Base-by-base conservation (phyloP, 2,888 invertebrate genomes). In the Coenonympha glycerion region DNA sequence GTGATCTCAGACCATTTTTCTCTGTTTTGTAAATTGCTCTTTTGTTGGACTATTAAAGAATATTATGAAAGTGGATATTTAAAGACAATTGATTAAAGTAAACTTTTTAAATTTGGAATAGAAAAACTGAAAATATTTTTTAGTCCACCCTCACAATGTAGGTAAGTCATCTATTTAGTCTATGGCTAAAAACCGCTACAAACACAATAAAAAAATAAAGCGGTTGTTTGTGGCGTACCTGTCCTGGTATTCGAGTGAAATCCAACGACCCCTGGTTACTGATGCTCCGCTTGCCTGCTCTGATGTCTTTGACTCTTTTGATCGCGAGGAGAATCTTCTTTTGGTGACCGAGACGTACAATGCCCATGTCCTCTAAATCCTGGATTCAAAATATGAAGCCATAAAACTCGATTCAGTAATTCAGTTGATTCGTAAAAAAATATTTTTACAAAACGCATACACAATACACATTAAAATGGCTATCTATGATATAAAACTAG, bases 281-380 rank as follows among this genome's bases (percentile, higher is more conserved):
- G 79, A 81, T 90, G 82, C 83, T 90, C 50, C 92, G 89, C 79
- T 96, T 96, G 40, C 96, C 96, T 44, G 95, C 93, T 64, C 94
- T 91, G 53, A 96, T 95, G 74, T 97, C 96, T 83, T 98, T 97
- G 47, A 99, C 93, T 77, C 98, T 91, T 81, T 98, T 98, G 65
- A 99, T 97, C 56, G 99, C 99, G 71, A 99, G 89, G 72, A 97
- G 91, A 63, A 99, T 94, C 88, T 98, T 97, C 90, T 99, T 99
- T 87, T 99, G 98, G 79, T 99, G 99, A 26, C 99, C 99, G 71
- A 96, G 86, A 69, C 95, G 92, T 18, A 95, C 94, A 68, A 96
- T 95, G 50, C 96, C 95, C 78, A 99, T 97, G 73, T 99, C 99
- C 88, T 99, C 99, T 73, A 99, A 90, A 87, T 99, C 99, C 85